Conservation (phyloP, 2,888 invertebrate species). For the Ormyrus labotus region DNA sequence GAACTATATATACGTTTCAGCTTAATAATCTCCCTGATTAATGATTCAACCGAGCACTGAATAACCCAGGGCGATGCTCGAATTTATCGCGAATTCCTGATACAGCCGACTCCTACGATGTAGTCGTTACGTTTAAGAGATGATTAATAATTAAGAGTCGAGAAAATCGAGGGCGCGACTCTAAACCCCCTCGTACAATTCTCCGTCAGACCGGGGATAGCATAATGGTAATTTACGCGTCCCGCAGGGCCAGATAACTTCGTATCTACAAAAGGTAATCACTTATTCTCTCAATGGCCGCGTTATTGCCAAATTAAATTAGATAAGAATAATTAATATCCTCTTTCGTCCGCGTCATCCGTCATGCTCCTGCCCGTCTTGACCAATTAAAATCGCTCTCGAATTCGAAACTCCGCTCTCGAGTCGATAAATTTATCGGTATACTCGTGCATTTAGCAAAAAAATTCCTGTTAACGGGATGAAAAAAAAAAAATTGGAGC, state of each 20-base stretch:
- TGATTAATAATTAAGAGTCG: conserved; percentile 72
- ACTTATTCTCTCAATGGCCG: conserved; percentile 74
- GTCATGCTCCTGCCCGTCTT: not conserved
- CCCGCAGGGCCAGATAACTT: conserved; percentile 75
- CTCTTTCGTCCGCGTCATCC: conserved; percentile 10
- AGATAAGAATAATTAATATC: conserved; percentile 67
- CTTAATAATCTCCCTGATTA: not conserved
- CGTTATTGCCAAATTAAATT: conserved; percentile 75
- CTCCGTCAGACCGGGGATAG: conserved; percentile 61
- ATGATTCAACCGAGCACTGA: not conserved
- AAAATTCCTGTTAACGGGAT: not conserved
- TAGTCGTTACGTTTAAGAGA: conserved; percentile 57
- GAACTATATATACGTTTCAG: not conserved
- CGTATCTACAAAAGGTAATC: conserved; percentile 73
- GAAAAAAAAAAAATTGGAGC: not conserved
- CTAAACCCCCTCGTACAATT: conserved; percentile 59
- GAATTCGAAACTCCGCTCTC: no score
- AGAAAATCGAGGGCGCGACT: conserved; percentile 59
- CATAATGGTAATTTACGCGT: conserved; percentile 75
- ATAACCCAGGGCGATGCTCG: conserved; percentile 12
- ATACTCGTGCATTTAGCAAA: no score
- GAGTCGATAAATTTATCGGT: no score
- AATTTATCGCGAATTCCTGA: conserved; percentile 46
- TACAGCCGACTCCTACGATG: conserved; percentile 44
- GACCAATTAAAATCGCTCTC: no score